These are phyloP conservation scores for Mamestra configurata DNA, from an alignment of 1,140 invertebrate species.

Conservation along the genomic window DNA sequence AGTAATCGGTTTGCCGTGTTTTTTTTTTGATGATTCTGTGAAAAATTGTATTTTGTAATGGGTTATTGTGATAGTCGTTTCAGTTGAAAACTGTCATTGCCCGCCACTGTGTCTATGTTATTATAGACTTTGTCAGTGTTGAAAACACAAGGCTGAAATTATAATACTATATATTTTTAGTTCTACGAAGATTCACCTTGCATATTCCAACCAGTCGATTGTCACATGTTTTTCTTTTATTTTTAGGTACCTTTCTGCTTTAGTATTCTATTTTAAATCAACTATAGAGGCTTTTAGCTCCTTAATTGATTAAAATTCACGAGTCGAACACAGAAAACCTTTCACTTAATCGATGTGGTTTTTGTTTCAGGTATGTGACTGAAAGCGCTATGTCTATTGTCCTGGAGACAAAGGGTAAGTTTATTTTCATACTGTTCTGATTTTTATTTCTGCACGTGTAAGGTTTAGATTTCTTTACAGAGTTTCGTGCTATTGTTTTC, in stretches of 20 bases:
- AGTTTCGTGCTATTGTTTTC: neutral
- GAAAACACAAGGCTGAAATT: too few species aligned
- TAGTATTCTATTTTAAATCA: neutral
- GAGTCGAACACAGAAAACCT: conserved; percentile 25
- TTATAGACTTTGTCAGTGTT: too few species aligned
- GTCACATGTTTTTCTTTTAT: neutral
- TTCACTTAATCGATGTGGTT: conserved; percentile 16
- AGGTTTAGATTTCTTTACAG: neutral
- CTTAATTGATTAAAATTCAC: conserved; percentile 27
- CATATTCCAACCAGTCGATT: too few species aligned
- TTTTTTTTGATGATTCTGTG: conserved; percentile 3
- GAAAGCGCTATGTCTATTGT: conserved; percentile 9
- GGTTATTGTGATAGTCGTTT: neutral
- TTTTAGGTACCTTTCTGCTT: neutral
- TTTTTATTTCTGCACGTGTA: neutral
- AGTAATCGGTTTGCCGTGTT: neutral
- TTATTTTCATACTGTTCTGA: neutral
- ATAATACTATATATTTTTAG: too few species aligned
- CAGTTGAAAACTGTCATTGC: neutral
- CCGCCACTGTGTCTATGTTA: neutral
- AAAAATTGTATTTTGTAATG: neutral
- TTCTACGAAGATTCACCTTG: too few species aligned
- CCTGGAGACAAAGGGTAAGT: conserved; percentile 10
- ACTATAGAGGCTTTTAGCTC: neutral
- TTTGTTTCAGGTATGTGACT: conserved; percentile 25